Conservation (phyloP, 2,797 vertebrate genomes). For the Zenarchopterus dispar region DNA sequence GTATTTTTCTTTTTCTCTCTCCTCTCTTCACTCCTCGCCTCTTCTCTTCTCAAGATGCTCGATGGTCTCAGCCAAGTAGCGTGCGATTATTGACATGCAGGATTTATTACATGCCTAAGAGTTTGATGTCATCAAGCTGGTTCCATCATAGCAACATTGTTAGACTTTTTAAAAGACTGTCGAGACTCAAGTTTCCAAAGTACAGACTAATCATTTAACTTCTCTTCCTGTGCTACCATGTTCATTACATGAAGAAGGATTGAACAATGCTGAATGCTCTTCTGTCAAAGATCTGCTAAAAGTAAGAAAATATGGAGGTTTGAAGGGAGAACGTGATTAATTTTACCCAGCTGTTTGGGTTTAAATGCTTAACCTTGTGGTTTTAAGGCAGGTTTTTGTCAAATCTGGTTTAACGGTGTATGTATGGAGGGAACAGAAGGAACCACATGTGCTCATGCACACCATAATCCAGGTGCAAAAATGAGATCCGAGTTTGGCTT, state of each 20-base stretch:
- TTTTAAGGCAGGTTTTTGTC: no score
- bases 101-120: conserved; percentile 57
- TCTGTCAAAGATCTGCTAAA: not conserved
- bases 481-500: no score
- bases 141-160: conserved; percentile 31
- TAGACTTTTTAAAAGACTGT: conserved; percentile 19
- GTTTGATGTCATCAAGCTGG: conserved; percentile 37
- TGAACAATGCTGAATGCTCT: not conserved
- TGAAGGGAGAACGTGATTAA: not conserved
- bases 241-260: conserved; percentile 12
- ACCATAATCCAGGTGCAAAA: no score
- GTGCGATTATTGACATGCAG: conserved; percentile 65
- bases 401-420: no score
- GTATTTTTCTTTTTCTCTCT: conserved; percentile 40
- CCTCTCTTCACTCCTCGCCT: conserved; percentile 16
- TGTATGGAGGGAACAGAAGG: no score
- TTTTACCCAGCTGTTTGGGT: not conserved
- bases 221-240: conserved; percentile 9
- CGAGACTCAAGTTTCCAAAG: conserved; percentile 27
- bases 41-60: conserved; percentile 45
- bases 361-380: no score
- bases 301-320: not conserved
- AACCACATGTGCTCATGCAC: no score
- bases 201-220: conserved; percentile 25
- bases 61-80: conserved; percentile 54